These are phyloP conservation scores for Nansenia antarctica DNA, from an alignment of 2,113 vertebrate species.

Conservation along the genomic window DNA sequence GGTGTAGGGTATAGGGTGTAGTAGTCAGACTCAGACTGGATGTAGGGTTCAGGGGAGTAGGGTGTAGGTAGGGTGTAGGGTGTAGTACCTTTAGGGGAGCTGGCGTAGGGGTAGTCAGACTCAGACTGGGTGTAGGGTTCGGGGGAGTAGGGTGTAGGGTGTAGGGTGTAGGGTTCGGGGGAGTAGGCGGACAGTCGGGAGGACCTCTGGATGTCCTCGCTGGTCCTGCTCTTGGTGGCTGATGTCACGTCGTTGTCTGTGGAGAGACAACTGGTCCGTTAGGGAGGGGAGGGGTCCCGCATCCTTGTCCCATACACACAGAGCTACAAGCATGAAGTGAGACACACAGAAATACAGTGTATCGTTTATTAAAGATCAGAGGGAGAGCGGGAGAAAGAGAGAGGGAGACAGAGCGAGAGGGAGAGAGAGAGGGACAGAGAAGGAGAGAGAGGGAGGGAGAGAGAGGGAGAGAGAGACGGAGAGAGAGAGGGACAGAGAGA, in stretches of 20 bases:
- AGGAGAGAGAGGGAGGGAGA: background rate
- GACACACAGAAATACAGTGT: no score
- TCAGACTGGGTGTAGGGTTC: constrained; percentile 88
- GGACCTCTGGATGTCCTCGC: constrained; percentile 91
- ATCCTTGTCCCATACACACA: background rate
- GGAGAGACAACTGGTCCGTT: constrained; percentile 25
- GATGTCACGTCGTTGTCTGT: constrained; percentile 78
- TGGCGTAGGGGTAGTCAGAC: constrained; percentile 86
- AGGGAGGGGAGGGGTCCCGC: constrained; percentile 7
- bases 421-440: no score
- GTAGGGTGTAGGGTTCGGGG: constrained; percentile 88
- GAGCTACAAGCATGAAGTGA: background rate
- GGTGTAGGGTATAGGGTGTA: background rate
- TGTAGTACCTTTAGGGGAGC: constrained; percentile 88
- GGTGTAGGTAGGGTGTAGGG: background rate
- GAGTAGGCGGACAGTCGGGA: constrained; percentile 91
- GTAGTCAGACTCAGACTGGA: background rate
- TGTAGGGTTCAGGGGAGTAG: background rate
- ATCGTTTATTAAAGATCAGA: no score
- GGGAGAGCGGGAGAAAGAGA: constrained; percentile 2
- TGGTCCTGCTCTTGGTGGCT: constrained; percentile 96
- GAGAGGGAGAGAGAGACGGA: constrained; percentile 8
- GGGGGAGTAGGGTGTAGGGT: constrained; percentile 88
- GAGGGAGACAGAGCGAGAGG: no score
- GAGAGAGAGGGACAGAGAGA: no score